Conservation (phyloP, 2,113 vertebrate genomes). For the Halichoeres trimaculatus region DNA sequence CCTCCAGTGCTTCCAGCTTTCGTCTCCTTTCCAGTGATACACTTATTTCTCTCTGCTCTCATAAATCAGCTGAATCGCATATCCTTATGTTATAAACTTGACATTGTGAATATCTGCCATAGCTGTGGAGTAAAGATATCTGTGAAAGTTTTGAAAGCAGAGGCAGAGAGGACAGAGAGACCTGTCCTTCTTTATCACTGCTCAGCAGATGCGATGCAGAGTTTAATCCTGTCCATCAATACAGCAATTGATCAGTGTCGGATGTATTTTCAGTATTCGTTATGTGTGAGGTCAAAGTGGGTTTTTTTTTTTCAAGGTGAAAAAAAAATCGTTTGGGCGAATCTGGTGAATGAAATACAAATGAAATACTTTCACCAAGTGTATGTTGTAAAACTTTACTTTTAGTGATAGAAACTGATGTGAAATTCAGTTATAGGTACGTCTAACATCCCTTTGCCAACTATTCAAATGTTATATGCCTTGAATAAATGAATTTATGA, state of each 20-base stretch:
- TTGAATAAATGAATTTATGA: neutral
- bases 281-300: neutral
- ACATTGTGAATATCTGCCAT: constrained; percentile 2
- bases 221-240: constrained; percentile 8
- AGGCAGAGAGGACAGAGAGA: neutral
- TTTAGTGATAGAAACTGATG: neutral
- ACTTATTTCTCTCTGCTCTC: neutral
- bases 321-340: neutral
- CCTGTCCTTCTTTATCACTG: constrained; percentile 2
- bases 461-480: neutral
- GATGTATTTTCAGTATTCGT: neutral
- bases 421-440: neutral
- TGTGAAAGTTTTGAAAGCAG: constrained; percentile 1
- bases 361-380: neutral
- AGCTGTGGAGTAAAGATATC: neutral
- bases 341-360: neutral
- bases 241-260: constrained; percentile 14
- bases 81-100: constrained; percentile 1
- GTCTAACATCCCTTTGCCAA: neutral
- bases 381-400: neutral
- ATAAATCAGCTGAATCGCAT: neutral
- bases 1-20: neutral
- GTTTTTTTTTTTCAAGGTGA: neutral
- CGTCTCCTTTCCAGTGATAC: no score
- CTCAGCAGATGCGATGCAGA: neutral